These are phyloP conservation scores for Saxicola maurus DNA, from an alignment of 2,797 vertebrate species.

Conservation along the genomic window DNA sequence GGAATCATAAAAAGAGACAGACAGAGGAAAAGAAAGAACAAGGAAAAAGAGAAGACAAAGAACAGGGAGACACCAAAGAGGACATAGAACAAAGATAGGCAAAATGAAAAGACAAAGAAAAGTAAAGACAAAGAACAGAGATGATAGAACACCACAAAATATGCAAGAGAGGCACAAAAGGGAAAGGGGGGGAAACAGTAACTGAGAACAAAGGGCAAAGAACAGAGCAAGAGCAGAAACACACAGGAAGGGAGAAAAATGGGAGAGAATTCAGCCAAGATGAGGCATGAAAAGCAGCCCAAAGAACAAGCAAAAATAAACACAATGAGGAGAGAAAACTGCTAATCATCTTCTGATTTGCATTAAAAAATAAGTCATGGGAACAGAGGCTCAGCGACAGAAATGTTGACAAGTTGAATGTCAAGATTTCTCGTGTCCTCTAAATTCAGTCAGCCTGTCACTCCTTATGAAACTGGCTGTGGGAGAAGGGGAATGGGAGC, in stretches of 20 bases:
- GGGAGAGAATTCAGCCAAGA: constrained; percentile 27
- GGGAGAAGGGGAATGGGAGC: not conserved
- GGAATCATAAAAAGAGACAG: constrained; percentile 60
- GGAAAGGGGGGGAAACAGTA: not conserved
- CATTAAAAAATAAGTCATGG: constrained; percentile 37
- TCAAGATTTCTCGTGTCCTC: not conserved
- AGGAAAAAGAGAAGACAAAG: constrained; percentile 64
- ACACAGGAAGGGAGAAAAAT: constrained; percentile 19
- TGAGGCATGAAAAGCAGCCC: not conserved
- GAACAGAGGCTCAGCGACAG: not conserved
- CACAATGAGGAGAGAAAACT: constrained; percentile 8
- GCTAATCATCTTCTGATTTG: constrained; percentile 44
- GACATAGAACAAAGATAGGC: constrained; percentile 59
- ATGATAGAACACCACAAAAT: constrained; percentile 57
- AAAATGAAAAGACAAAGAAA: constrained; percentile 61
- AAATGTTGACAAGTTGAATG: constrained; percentile 21
- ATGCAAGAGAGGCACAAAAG: constrained; percentile 47
- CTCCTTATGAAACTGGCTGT: not conserved
- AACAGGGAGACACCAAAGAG: constrained; percentile 61
- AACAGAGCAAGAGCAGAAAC: constrained; percentile 41
- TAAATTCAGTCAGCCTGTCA: not conserved
- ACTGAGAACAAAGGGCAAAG: constrained; percentile 46
- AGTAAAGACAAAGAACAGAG: constrained; percentile 51
- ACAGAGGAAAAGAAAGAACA: constrained; percentile 56
- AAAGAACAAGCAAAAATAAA: constrained; percentile 34